Evolutionary conservation across 2,113 vertebrate genomes (phyloP).

Genomic region (Noturus placidus): DNA sequence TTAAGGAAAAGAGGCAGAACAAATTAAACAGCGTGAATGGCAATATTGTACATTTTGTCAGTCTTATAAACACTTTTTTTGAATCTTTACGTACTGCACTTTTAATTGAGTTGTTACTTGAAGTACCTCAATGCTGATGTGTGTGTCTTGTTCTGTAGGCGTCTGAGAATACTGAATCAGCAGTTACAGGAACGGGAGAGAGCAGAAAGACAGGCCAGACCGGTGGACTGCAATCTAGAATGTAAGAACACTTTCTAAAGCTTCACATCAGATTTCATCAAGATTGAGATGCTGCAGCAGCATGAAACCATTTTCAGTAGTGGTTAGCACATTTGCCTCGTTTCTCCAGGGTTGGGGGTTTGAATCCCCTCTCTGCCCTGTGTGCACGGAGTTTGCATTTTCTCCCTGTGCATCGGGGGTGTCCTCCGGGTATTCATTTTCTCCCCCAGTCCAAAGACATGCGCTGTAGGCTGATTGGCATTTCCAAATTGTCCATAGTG

Average conservation of each 20-base stretch:
- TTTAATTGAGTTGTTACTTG: background rate
- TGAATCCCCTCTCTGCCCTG: too few species aligned
- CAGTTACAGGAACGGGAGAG: slow-evolving; percentile 75
- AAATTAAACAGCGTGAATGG: background rate
- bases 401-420: too few species aligned
- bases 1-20: background rate
- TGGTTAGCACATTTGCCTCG: too few species aligned
- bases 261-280: background rate
- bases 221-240: slow-evolving; percentile 70
- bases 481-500: too few species aligned
- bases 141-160: slow-evolving; percentile 64
- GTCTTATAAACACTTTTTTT: background rate
- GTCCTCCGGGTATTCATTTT: too few species aligned
- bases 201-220: slow-evolving; percentile 62
- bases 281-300: background rate
- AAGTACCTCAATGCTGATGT: background rate
- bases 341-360: too few species aligned
- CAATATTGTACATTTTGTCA: background rate
- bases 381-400: too few species aligned
- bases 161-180: slow-evolving; percentile 79
- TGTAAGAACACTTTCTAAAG: slow-evolving; percentile 63
- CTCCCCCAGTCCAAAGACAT: too few species aligned
- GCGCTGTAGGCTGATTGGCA: too few species aligned
- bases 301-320: background rate
- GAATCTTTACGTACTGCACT: background rate